Percentiles rank a stretch among this genome's conserved stretches.
phyloP scores from a whole-genome alignment of 2,797 vertebrate genomes.

The Peromyscus attwateri region DNA sequence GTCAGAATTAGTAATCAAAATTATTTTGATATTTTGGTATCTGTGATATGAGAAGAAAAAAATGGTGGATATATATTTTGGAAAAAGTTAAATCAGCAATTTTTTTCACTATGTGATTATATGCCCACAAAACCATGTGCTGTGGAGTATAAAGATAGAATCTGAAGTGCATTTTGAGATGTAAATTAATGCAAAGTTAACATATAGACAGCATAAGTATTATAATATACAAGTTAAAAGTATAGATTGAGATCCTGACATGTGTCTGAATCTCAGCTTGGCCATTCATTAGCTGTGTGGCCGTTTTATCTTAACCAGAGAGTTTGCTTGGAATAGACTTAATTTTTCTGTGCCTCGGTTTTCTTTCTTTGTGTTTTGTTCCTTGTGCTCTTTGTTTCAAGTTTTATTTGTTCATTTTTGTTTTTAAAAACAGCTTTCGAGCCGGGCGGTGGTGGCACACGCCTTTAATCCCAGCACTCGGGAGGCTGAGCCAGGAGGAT shows the following conservation, averaged over 20 bases:
- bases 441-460: too few species aligned
- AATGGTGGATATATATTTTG: background rate
- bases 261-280: background rate
- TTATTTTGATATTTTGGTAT: constrained; percentile 23
- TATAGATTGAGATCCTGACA: background rate
- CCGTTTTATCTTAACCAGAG: background rate
- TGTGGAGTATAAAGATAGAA: background rate
- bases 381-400: background rate
- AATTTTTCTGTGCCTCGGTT: background rate
- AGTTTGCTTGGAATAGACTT: background rate
- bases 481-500: too few species aligned
- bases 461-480: too few species aligned
- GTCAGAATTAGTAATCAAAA: background rate
- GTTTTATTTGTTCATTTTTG: background rate
- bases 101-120: constrained; percentile 25
- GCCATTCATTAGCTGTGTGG: background rate
- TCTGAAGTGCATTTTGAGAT: constrained; percentile 20
- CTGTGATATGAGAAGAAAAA: constrained; percentile 49
- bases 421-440: background rate
- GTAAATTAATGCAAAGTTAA: background rate
- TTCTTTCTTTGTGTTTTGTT: background rate
- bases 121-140: background rate
- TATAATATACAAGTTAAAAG: background rate
- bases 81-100: constrained; percentile 37
- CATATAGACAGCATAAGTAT: background rate